Conservation (phyloP, 2,888 invertebrate genomes). For the Diaprepes abbreviatus region DNA sequence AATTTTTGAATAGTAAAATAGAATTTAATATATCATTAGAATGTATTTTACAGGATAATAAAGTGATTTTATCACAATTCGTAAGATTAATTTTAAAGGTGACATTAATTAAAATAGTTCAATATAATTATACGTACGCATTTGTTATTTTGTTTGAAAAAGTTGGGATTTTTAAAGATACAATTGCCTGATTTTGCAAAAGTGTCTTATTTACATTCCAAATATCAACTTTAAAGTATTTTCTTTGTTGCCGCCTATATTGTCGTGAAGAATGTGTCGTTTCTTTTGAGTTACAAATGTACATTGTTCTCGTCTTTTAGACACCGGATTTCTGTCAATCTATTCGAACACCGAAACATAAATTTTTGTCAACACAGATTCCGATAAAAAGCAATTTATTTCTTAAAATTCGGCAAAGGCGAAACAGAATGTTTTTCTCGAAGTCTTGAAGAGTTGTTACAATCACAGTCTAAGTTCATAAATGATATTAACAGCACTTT, state of each 20-base stretch:
- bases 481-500: conserved; percentile 37
- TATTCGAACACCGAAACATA: conserved; percentile 60
- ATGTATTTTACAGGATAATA: too few species aligned
- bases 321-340: conserved; percentile 66
- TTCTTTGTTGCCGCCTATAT: conserved; percentile 63
- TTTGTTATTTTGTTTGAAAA: too few species aligned
- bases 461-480: conserved; percentile 12
- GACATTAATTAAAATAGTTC: too few species aligned
- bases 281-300: conserved; percentile 61
- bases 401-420: conserved; percentile 49
- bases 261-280: conserved; percentile 62
- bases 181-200: conserved; percentile 59
- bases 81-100: too few species aligned
- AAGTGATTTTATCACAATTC: too few species aligned
- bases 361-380: conserved; percentile 63
- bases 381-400: conserved; percentile 67
- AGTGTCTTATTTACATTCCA: conserved; percentile 64
- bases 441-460: not conserved
- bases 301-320: conserved; percentile 34
- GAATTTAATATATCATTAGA: too few species aligned
- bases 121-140: too few species aligned
- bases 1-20: too few species aligned
- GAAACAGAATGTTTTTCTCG: conserved; percentile 19
- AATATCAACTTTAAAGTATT: conserved; percentile 54
- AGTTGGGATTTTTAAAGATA: conserved; percentile 55